A percentile compares a stretch with the other conserved stretches of the same genome.
These are phyloP conservation scores for Trichomycterus rosablanca DNA, from an alignment of 2,113 vertebrate species.

Conservation along the genomic window DNA sequence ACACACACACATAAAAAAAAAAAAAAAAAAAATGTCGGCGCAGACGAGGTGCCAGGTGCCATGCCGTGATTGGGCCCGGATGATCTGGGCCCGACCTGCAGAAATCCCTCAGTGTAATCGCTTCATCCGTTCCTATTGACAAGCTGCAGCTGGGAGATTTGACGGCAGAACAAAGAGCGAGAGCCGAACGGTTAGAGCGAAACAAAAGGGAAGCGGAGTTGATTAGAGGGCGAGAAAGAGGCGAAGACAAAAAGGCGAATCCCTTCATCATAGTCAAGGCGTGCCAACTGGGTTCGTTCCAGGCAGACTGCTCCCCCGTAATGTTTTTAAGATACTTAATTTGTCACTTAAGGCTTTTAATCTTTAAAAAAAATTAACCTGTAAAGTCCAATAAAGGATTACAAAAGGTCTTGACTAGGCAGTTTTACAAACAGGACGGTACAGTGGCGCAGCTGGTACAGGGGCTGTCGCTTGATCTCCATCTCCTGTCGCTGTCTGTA, in stretches of 20 bases:
- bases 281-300: slow-evolving; percentile 7
- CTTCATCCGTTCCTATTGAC: slow-evolving; percentile 14
- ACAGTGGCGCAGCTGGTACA: too few species aligned
- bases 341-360: too few species aligned
- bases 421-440: too few species aligned
- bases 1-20: too few species aligned
- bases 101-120: slow-evolving; percentile 36
- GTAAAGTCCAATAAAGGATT: too few species aligned
- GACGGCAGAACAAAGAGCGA: slow-evolving; percentile 20
- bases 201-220: neutral
- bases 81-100: slow-evolving; percentile 26
- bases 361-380: too few species aligned
- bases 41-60: slow-evolving; percentile 52
- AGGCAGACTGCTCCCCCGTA: slow-evolving; percentile 21
- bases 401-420: too few species aligned
- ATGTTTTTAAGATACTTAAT: slow-evolving; percentile 21
- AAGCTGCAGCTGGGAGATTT: slow-evolving; percentile 36
- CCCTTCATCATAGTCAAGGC: neutral
- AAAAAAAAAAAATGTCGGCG: slow-evolving; percentile 32
- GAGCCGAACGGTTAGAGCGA: neutral
- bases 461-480: too few species aligned
- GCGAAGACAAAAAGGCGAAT: neutral
- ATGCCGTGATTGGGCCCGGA: slow-evolving; percentile 40
- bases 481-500: too few species aligned
- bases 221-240: neutral